Base-by-base conservation (phyloP, 2,797 vertebrate genomes). In the Notolepis coatsorum region DNA sequence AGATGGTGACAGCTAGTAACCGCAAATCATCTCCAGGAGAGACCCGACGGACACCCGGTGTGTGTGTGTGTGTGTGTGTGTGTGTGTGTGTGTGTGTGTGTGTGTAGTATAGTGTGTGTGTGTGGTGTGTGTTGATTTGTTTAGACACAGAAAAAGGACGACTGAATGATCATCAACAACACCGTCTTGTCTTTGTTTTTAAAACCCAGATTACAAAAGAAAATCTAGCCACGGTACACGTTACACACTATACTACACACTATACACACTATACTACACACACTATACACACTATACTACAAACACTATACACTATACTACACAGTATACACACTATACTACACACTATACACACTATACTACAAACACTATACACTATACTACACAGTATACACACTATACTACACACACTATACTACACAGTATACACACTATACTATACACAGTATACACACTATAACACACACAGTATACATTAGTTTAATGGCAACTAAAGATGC, bases 131-230 rank as follows among this genome's bases (percentile, higher is more conserved):
- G 27, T 7, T 4, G 41, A 23, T 20, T 4, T 23, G 8, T 63
- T 15, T 7, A 50, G 65, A 80, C 65, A 81, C 56, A 70, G 48
- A 73, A 61, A 47, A 25, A 65, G 15, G 25, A 58, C 7, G 17
- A 30, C 8, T 35, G 5, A 12, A 27, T 5, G 8, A 30, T n/a
- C 42, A 55, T 28, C 31, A 27, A 66, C 23, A 21, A n/a, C n/a
- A n/a, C n/a, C n/a, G n/a, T n/a, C n/a, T n/a, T n/a, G n/a, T n/a
- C n/a, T n/a, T 27, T 1, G 8, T 6, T 10, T 24, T 0, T 0
- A n/a, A n/a, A n/a, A n/a, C n/a, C 24, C 12, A 25, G 7, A 7
- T 60, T 25, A 12, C 23, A 15, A 10, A 20, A 46, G 39, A 15
- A 41, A 38, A 28, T 5, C 12, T 6, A n/a, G n/a, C n/a, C n/a